These are phyloP conservation scores for Acanthopleura granulata DNA, from an alignment of 2,888 invertebrate genomes.

Conservation along the genomic window DNA sequence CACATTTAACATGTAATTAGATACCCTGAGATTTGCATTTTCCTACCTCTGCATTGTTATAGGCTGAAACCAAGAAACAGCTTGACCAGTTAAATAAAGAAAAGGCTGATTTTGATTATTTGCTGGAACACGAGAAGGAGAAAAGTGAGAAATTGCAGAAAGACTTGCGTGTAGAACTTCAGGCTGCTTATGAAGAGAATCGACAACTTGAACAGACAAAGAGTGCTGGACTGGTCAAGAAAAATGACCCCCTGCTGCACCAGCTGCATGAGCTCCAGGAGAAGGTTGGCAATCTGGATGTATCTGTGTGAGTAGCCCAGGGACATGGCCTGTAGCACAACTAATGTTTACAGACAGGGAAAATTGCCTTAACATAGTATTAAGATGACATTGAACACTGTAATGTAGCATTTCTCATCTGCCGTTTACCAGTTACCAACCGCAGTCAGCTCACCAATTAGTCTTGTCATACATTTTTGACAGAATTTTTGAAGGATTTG, in stretches of 20 bases:
- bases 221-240: not conserved
- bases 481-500: too few species aligned
- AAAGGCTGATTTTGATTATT: slow-evolving; percentile 16
- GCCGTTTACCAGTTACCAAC: too few species aligned
- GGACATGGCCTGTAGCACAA: too few species aligned
- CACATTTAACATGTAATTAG: too few species aligned
- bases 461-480: too few species aligned
- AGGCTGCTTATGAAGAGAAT: not conserved
- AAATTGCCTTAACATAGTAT: too few species aligned
- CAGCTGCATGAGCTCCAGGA: not conserved
- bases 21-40: too few species aligned
- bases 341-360: too few species aligned
- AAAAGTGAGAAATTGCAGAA: not conserved
- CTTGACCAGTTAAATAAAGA: not conserved
- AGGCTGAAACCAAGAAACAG: not conserved
- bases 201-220: not conserved
- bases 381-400: too few species aligned
- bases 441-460: too few species aligned
- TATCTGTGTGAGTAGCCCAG: not conserved
- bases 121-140: slow-evolving; percentile 1
- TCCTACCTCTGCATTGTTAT: not conserved
- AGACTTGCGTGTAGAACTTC: not conserved
- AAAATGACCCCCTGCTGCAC: not conserved
- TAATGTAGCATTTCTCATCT: too few species aligned
- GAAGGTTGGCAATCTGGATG: slow-evolving; percentile 6